Base-by-base conservation (phyloP, 1,140 invertebrate species). In the Drosophila ogumai region DNA sequence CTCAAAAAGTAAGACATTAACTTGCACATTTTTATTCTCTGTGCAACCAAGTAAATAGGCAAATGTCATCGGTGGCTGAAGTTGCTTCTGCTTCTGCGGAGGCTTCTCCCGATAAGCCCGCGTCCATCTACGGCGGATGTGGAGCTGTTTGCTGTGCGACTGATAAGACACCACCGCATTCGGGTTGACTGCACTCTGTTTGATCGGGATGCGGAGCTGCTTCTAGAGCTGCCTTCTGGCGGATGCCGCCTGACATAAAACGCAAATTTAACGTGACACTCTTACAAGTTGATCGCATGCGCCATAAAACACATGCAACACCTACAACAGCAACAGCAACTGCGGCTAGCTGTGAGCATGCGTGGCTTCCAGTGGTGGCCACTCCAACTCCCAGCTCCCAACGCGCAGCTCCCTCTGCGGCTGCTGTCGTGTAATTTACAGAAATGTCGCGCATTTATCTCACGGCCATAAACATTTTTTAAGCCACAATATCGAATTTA, bases 401-500 rank as follows among this genome's bases (percentile, higher is more conserved):
- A 63, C 32, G 34, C 59, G 41, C 46, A 19, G 46, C 65, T 65
- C 57, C 47, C 50, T 57, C 63, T 66, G 56, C 28, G 17, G 75
- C 47, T 71, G 85, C 84, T 90, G 85, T 85, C 85, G 75, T 90
- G 85, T 90, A 85, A 90, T 90, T 90, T 90, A 90, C 85, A 80
- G 85, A 90, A 90, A 87, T 90, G 85, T 90, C 85, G 86, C 85
- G 67, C 76, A 90, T 85, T 90, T 90, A 90, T 90, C 85, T 85
- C 71, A 40, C 44, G 82, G 78, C 85, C 85, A 90, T 90, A 90
- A 90, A 90, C 85, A 90, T 90, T 90, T 90, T 87, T 90, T 90
- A 88, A 90, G 85, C 85, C 81, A 90, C 86, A 90, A 90, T 90
- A 90, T 90, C 85, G 85, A 90, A 90, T 90, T 90, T 90, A 90